Base-by-base conservation (phyloP, 2,888 invertebrate species). In the Biston stratarius region DNA sequence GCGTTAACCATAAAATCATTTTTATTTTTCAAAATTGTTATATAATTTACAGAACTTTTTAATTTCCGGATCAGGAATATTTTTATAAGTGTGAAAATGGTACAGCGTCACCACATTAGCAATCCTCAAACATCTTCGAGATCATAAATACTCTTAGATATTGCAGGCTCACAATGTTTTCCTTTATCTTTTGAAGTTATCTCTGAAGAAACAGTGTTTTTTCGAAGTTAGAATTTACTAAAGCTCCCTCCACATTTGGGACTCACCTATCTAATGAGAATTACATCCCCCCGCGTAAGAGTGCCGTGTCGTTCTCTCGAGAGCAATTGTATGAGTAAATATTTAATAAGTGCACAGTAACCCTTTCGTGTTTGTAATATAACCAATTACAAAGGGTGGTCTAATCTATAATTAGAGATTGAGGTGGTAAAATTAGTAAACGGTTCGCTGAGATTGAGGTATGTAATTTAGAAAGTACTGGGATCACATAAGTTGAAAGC, bases 301-400 rank as follows among this genome's bases (percentile, higher is more conserved):
- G 36, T 36, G 49, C 76, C 69, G 56, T 24, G 24, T 38, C 75
- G 77, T 68, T 63, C 84, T 84, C 85, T 74, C 70, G 84, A 85
- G 84, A 83, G 79, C 78, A 80, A 81, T 83, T 80, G 75, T 71
- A 73, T 69, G 73, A 74, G 83, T 88, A 84, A 86, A 88, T 88
- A 86, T 89, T 86, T 85, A 80, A 87, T 84, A 82, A 86, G 78
- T 74, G 71, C 73, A 76, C 72, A 53, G 62, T 49, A 68, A 63
- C 67, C 67, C 63, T 64, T 63, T 53, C 45, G n/a, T 65, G 64
- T 61, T 64, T 61, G 66, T 48, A 14, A 67, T 67, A 58, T 67
- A 58, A 67, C 52, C 62, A 59, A 68, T 68, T 68, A 68, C 34
- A 60, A 11, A 51, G 60, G 67, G 61, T 59, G 63, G 56, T 3